Conservation (phyloP, 2,797 vertebrate genomes). For the Takifugu rubripes region DNA sequence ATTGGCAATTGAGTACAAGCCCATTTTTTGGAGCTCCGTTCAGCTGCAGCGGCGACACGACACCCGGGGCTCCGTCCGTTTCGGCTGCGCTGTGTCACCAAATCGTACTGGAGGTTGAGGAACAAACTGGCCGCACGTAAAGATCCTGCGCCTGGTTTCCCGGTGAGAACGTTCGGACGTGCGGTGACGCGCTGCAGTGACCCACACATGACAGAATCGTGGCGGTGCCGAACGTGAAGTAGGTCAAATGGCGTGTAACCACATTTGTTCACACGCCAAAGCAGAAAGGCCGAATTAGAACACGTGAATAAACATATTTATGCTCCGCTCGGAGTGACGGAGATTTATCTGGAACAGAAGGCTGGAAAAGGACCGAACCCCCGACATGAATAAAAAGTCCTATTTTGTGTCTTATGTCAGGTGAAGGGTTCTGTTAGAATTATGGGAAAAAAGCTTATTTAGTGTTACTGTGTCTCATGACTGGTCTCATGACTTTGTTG, state of each 20-base stretch:
- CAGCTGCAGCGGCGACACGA: too few relatives aligned
- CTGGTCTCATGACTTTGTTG: too few relatives aligned
- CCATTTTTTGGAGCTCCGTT: too few relatives aligned
- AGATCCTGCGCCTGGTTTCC: conserved; percentile 27
- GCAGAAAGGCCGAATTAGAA: conserved; percentile 20
- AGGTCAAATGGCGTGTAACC: conserved; percentile 37
- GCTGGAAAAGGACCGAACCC: neutral
- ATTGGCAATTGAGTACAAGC: neutral
- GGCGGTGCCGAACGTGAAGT: conserved; percentile 36
- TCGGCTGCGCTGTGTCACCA: too few relatives aligned
- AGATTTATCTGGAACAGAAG: conserved; percentile 9
- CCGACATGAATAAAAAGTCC: neutral
- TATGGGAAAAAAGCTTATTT: too few relatives aligned
- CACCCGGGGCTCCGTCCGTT: too few relatives aligned
- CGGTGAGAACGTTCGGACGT: conserved; percentile 23
- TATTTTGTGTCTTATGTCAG: too few relatives aligned
- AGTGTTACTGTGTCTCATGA: too few relatives aligned
- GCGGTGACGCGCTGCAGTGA: conserved; percentile 17
- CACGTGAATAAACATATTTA: conserved; percentile 25
- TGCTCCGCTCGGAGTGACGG: neutral
- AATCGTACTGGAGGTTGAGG: too few relatives aligned
- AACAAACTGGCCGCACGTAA: too few relatives aligned
- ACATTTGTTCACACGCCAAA: conserved; percentile 3
- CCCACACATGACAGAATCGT: conserved; percentile 4
- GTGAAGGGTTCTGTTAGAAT: too few relatives aligned